Evolutionary conservation across 2,888 invertebrate genomes (phyloP).

Genomic region (Eudemis profundana): DNA sequence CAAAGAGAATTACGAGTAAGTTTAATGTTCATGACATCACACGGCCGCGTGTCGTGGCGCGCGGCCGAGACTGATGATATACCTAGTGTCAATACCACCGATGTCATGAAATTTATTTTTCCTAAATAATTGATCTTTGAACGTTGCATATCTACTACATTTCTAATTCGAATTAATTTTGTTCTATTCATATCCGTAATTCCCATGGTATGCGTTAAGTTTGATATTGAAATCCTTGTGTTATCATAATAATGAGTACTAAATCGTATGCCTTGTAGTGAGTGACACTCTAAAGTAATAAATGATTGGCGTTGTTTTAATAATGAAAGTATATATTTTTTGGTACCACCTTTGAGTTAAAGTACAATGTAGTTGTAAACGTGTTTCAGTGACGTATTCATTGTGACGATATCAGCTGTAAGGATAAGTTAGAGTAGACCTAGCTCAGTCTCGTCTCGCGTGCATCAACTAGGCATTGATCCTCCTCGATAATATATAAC

Average conservation of each 20-base stretch:
- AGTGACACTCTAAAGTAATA: conserved; percentile 74
- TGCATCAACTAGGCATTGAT: conserved; percentile 73
- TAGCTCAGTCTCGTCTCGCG: conserved; percentile 77
- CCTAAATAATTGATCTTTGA: conserved; percentile 74
- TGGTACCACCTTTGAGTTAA: conserved; percentile 84
- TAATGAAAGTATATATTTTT: conserved; percentile 77
- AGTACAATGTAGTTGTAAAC: conserved; percentile 82
- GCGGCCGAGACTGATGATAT: conserved; percentile 61
- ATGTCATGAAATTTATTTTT: conserved; percentile 75
- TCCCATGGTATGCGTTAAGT: conserved; percentile 75
- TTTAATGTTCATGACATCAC: conserved; percentile 62
- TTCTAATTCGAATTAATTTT: conserved; percentile 81
- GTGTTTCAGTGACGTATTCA: conserved; percentile 78
- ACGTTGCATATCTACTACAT: conserved; percentile 85
- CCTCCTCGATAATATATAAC: conserved; percentile 62
- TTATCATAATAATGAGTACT: conserved; percentile 74
- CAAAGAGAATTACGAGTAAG: conserved; percentile 53
- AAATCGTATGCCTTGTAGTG: conserved; percentile 75
- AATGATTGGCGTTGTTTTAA: conserved; percentile 76
- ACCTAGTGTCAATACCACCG: conserved; percentile 77
- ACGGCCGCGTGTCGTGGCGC: conserved; percentile 56
- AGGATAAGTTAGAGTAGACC: conserved; percentile 75
- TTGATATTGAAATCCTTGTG: conserved; percentile 71
- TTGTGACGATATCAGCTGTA: conserved; percentile 76
- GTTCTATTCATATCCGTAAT: conserved; percentile 79